These are phyloP conservation scores for Melierax canorus DNA, from an alignment of 2,113 vertebrate genomes.

Conservation along the genomic window DNA sequence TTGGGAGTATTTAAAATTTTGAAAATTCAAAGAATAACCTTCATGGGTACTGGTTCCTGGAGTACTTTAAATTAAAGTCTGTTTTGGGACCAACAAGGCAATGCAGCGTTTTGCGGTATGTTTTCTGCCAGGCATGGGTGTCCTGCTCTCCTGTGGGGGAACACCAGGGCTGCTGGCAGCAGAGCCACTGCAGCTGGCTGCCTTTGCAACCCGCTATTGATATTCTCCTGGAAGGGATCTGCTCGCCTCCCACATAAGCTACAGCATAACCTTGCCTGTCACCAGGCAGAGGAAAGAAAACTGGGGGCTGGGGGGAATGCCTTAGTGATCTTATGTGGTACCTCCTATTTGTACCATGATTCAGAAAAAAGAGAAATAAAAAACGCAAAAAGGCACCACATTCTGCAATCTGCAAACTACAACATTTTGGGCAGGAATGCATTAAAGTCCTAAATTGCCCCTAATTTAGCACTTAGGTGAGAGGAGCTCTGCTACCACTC, in stretches of 20 bases:
- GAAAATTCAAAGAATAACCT: background rate
- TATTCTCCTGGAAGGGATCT: background rate
- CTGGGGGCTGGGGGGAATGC: background rate
- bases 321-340: background rate
- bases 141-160: background rate
- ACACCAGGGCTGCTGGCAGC: background rate
- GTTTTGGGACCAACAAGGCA: background rate
- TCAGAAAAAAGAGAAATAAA: background rate
- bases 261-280: background rate
- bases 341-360: background rate
- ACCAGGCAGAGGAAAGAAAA: background rate
- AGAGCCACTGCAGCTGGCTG: background rate
- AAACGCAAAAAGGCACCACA: background rate
- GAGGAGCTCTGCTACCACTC: background rate
- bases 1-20: background rate
- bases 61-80: background rate
- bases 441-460: background rate
- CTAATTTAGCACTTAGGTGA: background rate
- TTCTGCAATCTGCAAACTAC: background rate
- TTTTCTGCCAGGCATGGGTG: background rate
- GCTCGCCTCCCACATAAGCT: background rate
- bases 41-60: background rate
- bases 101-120: background rate
- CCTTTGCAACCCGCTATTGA: background rate
- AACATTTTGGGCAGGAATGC: background rate